A percentile compares a stretch with the other conserved stretches of the same genome.
Conservation (phyloP, 2,888 invertebrate genomes). For the Drosophila recens region DNA sequence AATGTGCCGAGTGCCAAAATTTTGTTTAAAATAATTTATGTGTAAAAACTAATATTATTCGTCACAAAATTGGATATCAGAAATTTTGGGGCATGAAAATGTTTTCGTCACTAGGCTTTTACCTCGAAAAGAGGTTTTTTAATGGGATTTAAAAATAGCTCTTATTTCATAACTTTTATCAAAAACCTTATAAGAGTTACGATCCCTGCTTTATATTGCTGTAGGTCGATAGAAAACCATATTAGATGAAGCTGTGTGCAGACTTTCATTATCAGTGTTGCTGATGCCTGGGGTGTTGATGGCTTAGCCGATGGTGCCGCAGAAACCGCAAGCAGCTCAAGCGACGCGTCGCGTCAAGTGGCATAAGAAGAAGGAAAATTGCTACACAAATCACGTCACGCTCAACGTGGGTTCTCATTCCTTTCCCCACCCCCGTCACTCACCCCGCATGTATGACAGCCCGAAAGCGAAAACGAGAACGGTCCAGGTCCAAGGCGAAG, state of each 20-base stretch:
- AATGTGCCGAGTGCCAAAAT: too few species aligned
- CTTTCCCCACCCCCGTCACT: background rate
- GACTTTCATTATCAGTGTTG: conserved; percentile 24
- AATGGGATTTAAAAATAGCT: too few species aligned
- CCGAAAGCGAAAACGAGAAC: conserved; percentile 23
- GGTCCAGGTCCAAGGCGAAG: conserved; percentile 7
- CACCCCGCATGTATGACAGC: background rate
- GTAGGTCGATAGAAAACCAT: conserved; percentile 1
- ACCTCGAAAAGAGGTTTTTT: too few species aligned
- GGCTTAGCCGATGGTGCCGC: conserved; percentile 15
- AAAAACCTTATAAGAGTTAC: too few species aligned
- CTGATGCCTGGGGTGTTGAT: background rate
- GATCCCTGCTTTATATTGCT: background rate
- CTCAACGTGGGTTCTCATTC: conserved; percentile 31
- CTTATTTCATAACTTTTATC: too few species aligned
- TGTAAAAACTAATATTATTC: too few species aligned
- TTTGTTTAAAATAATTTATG: too few species aligned
- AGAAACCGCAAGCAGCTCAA: background rate
- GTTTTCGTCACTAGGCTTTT: too few species aligned
- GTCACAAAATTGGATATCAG: too few species aligned
- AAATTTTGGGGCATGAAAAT: too few species aligned
- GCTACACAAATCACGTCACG: conserved; percentile 62
- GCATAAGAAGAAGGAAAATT: conserved; percentile 39
- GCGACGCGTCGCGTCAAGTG: conserved; percentile 31
- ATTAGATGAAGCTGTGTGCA: conserved; percentile 12